Evolutionary conservation across 2,113 vertebrate species (phyloP), one percentile per base, ranked within the genome.

Genomic region (Eudorcas thomsonii): DNA sequence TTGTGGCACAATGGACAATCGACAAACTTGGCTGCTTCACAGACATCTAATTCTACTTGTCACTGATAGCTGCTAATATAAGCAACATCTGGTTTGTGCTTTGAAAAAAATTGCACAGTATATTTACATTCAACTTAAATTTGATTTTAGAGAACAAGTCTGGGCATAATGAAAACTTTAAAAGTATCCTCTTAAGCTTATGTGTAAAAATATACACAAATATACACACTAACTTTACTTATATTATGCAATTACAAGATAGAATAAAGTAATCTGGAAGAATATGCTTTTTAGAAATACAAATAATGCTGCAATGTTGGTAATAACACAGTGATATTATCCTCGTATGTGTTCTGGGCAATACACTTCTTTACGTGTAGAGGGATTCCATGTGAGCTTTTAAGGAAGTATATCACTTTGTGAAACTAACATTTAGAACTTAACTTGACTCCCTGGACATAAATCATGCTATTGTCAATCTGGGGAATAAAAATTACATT

Each of bases 401-500:
- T 43, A 96, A 92, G 71, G 6, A 91, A 87, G 33, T 43, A 25
- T 55, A 54, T 93, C 71, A 88, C 39, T 90, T 9, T 92, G 67
- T 84, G 43, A 96, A 86, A 88, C 43, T 86, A 85, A 96, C 90
- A 84, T 77, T 64, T 45, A 96, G 81, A 92, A 83, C 59, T 57
- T 80, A n/a, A 88, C 92, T 81, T 89, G 60, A 91, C 50, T 92
- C 19, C 33, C 15, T 26, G 55, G n/a, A 52, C 9, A 96, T 92
- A 97, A 98, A 95, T 92, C 64, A 95, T 87, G 30, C 77, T 80
- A 33, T 85, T 21, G 15, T 90, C 88, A 84, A 33, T 92, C 36
- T 39, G 36, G 25, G 16, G 55, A 93, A 94, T 96, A 95, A 97
- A 94, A 94, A 95, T 26, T 95, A n/a, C 36, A 96, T 81, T 90